phyloP scores from a whole-genome alignment of 35 echinoderm and acorn worm species.

The Lytechinus pictus region DNA sequence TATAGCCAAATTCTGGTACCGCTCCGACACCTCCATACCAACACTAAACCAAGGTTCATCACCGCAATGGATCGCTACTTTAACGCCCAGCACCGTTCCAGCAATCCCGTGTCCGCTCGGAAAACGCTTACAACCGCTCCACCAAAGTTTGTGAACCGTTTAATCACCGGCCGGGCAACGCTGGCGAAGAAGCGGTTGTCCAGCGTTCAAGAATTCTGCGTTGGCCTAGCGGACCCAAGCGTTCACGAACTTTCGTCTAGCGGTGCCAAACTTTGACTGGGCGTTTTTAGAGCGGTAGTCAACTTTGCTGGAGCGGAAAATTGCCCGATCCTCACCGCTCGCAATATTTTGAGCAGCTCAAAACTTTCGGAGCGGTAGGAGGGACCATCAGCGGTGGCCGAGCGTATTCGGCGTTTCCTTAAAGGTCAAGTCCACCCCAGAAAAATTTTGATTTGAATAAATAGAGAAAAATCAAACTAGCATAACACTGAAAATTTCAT shows the following conservation, averaged over 20 bases:
- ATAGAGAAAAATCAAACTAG: no score
- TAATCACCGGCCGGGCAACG: slow-evolving; percentile 43
- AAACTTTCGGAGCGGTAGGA: slow-evolving; percentile 47
- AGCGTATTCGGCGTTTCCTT: slow-evolving; percentile 34
- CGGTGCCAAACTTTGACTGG: slow-evolving; percentile 43
- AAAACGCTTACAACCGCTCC: slow-evolving; percentile 46
- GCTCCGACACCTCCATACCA: not conserved
- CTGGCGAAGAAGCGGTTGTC: slow-evolving; percentile 32
- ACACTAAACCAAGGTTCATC: not conserved
- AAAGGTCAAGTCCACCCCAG: no score
- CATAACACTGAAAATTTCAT: no score
- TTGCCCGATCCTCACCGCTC: slow-evolving; percentile 39
- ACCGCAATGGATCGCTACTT: slow-evolving; percentile 23
- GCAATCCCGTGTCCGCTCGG: slow-evolving; percentile 39
- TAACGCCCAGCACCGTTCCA: slow-evolving; percentile 40
- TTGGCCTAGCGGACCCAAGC: slow-evolving; percentile 42
- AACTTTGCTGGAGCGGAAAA: slow-evolving; percentile 44
- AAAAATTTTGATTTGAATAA: no score
- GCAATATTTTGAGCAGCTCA: slow-evolving; percentile 46
- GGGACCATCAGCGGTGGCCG: slow-evolving; percentile 40
- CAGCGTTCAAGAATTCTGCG: slow-evolving; percentile 44
- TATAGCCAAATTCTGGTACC: no score
- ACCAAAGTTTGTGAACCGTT: slow-evolving; percentile 35
- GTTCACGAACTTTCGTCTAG: slow-evolving; percentile 30
- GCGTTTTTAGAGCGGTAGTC: slow-evolving; percentile 33